A percentile compares a stretch with the other conserved stretches of the same genome.
These are phyloP conservation scores for Drosophila barbarae DNA, from an alignment of 2,888 invertebrate species.

Conservation along the genomic window DNA sequence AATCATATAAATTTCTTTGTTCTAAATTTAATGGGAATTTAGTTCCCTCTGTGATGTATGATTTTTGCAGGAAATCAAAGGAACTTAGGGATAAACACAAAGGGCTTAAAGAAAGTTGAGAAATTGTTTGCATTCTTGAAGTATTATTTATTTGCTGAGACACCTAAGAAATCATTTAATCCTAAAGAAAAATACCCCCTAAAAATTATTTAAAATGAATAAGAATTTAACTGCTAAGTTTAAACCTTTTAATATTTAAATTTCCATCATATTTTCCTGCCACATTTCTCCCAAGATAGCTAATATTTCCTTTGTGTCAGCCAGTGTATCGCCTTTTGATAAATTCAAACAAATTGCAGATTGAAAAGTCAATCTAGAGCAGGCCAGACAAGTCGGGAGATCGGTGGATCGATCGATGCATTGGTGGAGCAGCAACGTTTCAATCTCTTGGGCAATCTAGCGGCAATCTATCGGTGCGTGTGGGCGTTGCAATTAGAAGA, in stretches of 20 bases:
- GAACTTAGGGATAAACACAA: constrained; percentile 5
- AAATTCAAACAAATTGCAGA: constrained; percentile 65
- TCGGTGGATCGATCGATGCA: constrained; percentile 21
- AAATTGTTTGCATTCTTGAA: background rate
- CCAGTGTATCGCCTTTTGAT: constrained; percentile 26
- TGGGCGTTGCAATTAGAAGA: constrained; percentile 73
- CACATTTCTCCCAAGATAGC: background rate
- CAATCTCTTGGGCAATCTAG: constrained; percentile 63
- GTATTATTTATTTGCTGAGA: constrained; percentile 5
- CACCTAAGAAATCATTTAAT: background rate
- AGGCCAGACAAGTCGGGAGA: constrained; percentile 40
- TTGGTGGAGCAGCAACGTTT: constrained; percentile 40
- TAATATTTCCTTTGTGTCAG: constrained; percentile 14
- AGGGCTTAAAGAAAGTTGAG: background rate
- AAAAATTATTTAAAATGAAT: background rate
- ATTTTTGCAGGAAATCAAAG: constrained; percentile 1
- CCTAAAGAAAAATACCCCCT: no score
- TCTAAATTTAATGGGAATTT: constrained; percentile 30
- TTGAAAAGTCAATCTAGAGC: constrained; percentile 63
- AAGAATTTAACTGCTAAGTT: background rate
- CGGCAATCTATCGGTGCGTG: constrained; percentile 50
- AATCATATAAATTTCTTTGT: constrained; percentile 36
- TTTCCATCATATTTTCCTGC: background rate
- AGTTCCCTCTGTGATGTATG: background rate
- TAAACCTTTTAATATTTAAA: background rate